Evolutionary conservation across 2,797 vertebrate genomes (phyloP), one percentile per base, ranked within the genome.

Genomic region (Manis crassicaudata): DNA sequence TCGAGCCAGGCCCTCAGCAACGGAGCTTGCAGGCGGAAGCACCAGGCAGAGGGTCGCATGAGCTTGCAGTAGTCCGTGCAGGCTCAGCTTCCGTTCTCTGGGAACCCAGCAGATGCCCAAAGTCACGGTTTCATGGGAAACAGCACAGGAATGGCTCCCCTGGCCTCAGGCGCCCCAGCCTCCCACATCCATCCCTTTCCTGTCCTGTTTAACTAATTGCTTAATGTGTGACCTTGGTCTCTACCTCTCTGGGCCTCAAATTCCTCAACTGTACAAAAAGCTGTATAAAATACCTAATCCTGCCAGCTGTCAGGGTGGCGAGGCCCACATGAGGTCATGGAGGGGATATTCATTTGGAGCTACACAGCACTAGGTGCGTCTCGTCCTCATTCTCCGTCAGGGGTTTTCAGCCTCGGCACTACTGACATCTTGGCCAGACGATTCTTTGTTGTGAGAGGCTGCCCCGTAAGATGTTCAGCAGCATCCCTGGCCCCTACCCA

Each of bases 361-460:
- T 17, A 3, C 0, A 32, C 4, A 16, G 46, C 29, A 17, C 46
- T 10, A 2, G 40, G 6, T 7, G 27, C 6, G 40, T 25, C 23
- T n/a, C 32, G 27, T 5, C 17, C n/a, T 60, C 18, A 5, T 40
- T 20, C 76, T 18, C 54, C 23, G 63, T 52, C n/a, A 35, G 82
- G 20, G 23, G 75, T 27, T 23, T 54, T 58, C 54, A 27, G 7
- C 75, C 14, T 27, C 1, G 9, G 62, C 27, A 32, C 17, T 10
- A 2, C 1, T 2, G 67, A n/a, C 18, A 3, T 17, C n/a, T 5
- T 7, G 54, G 77, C 21, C 54, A 29, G 54, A 40, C 2, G 6
- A 29, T 18, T 29, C 77, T 16, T 7, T 77, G 50, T 29, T 8
- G 25, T 18, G 40, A 29, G 70, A 25, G 37, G 40, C 70, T 29